Evolutionary conservation across 2,113 vertebrate genomes (phyloP).

Genomic region (Setophaga kirtlandii): DNA sequence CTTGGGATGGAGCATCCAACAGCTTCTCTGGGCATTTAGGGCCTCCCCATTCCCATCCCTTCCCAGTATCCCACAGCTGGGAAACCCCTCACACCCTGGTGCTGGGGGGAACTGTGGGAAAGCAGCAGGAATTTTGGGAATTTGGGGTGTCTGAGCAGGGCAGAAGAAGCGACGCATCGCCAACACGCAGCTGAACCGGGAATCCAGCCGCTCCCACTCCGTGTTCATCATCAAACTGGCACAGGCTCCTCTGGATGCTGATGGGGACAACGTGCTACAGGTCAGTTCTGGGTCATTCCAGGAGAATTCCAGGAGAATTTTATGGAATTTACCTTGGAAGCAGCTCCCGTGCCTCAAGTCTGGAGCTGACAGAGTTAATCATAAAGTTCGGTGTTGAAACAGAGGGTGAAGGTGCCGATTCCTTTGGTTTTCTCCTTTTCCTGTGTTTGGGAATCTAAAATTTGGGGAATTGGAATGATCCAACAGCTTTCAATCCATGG

Average conservation of each 20-base stretch:
- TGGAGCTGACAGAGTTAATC: neutral
- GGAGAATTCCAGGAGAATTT: fast-evolving
- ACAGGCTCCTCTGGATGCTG: constrained; percentile 91
- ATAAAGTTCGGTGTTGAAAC: fast-evolving
- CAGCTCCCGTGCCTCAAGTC: fast-evolving
- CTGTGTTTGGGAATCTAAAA: neutral
- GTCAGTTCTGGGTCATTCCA: constrained; percentile 30
- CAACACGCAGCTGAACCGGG: constrained; percentile 90
- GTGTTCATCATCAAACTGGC: constrained; percentile 93
- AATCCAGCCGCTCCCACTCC: constrained; percentile 94
- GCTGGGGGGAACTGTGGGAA: neutral
- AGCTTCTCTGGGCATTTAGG: fast-evolving
- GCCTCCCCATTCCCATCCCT: neutral
- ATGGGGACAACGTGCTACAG: constrained; percentile 91
- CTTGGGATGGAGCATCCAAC: neutral
- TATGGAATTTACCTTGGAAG: fast-evolving
- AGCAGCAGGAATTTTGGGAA: neutral
- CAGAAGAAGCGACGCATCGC: constrained; percentile 83
- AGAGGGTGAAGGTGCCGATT: neutral
- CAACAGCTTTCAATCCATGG: neutral
- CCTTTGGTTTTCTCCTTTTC: neutral
- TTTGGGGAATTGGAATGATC: too few species aligned
- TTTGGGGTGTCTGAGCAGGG: constrained; percentile 34
- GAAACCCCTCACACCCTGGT: fast-evolving
- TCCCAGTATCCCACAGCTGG: neutral